Evolutionary conservation across 1,140 invertebrate genomes (phyloP).

Genomic region (Penaeus indicus): DNA sequence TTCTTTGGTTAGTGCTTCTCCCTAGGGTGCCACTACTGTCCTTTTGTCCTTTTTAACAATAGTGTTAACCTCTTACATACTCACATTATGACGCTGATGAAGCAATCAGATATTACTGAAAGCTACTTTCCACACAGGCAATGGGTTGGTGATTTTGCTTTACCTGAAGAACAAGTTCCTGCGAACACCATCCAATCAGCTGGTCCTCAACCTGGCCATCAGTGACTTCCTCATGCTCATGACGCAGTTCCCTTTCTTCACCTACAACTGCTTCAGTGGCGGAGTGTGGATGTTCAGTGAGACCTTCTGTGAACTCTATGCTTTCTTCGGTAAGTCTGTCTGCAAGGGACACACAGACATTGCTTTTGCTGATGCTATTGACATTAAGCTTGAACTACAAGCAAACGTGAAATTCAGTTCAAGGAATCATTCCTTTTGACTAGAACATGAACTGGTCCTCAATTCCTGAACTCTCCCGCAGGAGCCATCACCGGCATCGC

Average conservation of each 20-base stretch:
- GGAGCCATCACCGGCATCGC: conserved; percentile 71
- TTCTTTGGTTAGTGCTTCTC: no score
- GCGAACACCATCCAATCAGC: conserved; percentile 85
- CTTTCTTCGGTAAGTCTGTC: conserved; percentile 71
- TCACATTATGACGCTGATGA: no score
- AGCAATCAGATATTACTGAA: no score
- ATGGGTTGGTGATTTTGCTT: conserved; percentile 88
- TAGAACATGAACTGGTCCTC: no score
- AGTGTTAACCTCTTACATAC: no score
- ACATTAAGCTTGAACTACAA: no score
- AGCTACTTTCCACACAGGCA: conserved; percentile 73
- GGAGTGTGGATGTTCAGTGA: conserved; percentile 73
- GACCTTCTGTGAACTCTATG: conserved; percentile 85
- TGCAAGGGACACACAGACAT: no score
- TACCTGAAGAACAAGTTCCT: conserved; percentile 83
- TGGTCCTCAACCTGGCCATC: conserved; percentile 87
- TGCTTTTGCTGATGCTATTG: no score
- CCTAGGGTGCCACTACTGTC: no score
- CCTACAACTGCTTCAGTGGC: conserved; percentile 80
- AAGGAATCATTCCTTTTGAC: no score
- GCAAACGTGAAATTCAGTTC: no score
- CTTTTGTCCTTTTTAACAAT: no score
- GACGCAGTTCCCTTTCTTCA: conserved; percentile 80
- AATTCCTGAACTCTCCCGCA: not conserved
- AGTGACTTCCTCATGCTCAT: conserved; percentile 84